These are phyloP conservation scores for Drosophila tani DNA, from an alignment of 1,140 invertebrate genomes.

Conservation along the genomic window DNA sequence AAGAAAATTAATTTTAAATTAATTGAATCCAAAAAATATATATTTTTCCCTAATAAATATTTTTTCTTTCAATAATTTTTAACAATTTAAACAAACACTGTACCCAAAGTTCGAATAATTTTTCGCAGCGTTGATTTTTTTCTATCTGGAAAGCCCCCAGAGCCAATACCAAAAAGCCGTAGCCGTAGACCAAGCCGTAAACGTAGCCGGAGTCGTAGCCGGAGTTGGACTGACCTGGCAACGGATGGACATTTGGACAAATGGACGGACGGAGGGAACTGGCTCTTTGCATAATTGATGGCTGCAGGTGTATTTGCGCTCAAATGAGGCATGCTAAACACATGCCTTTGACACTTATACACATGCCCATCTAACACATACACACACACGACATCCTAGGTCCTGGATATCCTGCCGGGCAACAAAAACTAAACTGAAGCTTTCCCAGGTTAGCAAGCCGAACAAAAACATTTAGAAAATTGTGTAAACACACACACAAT, in stretches of 20 bases:
- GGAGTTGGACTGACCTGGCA: conserved; percentile 1
- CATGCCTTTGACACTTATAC: conserved; percentile 81
- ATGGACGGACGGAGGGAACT: conserved; percentile 33
- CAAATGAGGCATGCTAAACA: conserved; percentile 82
- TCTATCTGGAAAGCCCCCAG: conserved; percentile 8
- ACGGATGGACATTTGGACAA: conserved; percentile 20
- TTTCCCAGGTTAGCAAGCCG: conserved; percentile 7
- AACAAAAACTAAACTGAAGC: conserved; percentile 46
- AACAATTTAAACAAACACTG: not conserved
- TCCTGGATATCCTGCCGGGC: conserved; percentile 29
- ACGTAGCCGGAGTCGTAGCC: conserved; percentile 27
- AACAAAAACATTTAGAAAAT: conserved; percentile 54
- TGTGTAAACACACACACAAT: conserved; percentile 35
- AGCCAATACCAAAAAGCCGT: conserved; percentile 28
- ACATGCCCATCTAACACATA: conserved; percentile 34
- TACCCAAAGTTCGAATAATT: not conserved
- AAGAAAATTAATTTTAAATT: too few relatives aligned
- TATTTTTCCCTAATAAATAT: not conserved
- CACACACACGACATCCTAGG: conserved; percentile 13
- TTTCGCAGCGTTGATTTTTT: not conserved
- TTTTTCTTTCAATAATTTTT: not conserved
- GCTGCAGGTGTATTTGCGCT: conserved; percentile 82
- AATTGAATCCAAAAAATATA: not conserved
- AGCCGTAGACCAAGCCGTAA: conserved; percentile 34
- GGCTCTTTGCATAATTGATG: conserved; percentile 82